Base-by-base conservation (phyloP, 2,113 vertebrate species). In the Megaceryle torquata region DNA sequence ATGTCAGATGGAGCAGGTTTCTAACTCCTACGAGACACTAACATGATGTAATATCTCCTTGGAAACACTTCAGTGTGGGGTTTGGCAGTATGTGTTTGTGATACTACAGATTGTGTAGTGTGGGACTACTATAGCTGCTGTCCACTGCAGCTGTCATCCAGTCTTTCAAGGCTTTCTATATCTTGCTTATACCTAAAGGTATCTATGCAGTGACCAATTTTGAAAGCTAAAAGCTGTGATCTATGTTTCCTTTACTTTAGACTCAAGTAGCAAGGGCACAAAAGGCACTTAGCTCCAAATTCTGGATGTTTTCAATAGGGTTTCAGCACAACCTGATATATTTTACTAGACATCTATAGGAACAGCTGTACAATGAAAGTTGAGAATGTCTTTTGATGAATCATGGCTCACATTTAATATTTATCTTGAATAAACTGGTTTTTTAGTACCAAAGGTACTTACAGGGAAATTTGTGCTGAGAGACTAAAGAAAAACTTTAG, bases 41-140 rank as follows among this genome's bases (percentile, higher is more conserved):
- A 70, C 33, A 21, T 95, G 95, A 80, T 92, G 67, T 90, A 59
- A 20, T 39, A 94, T 97, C 97, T 97, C 97, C 96, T 93, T 96
- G 97, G 97, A 97, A 98, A 97, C 88, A 57, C 57, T 59, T 64
- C 82, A 94, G 85, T 3, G 0, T 71, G 67, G 89, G 44, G 71
- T 48, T 86, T 43, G 88, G 65, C 65, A 54, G 46, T 28, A 35
- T 28, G 1, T 81, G 46, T 33, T 1, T 0, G 82, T 93, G 82
- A 60, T 96, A 88, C 91, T 94, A 94, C 69, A 57, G 76, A 46
- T 7, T 75, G 60, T 82, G 2, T 39, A 33, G n/a, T 53, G 48
- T 65, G 64, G 79, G 37, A 37, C 54, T 82, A 13, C 65, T n/a
- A 5, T 2, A 75, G 84, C 71, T 89, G 56, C 82, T 91, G 87